These are phyloP conservation scores for Ommatoiulus sabulosus DNA, from an alignment of 2,888 invertebrate species.

Conservation along the genomic window DNA sequence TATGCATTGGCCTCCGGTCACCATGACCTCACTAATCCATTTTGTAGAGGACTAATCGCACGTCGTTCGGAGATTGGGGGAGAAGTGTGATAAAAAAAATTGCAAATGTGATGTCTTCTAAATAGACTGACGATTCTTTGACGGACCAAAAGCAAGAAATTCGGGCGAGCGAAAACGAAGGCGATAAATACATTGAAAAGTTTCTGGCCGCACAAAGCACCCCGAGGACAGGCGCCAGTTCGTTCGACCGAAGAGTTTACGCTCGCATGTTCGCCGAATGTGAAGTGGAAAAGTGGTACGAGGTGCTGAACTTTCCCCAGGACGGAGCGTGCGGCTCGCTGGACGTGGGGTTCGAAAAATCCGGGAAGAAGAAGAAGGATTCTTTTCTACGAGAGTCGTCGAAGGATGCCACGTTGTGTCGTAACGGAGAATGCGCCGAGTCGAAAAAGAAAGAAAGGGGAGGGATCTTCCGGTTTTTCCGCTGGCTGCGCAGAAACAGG, in stretches of 20 bases:
- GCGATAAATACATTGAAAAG: conserved; percentile 46
- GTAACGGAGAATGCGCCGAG: not conserved
- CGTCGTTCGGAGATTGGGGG: not conserved
- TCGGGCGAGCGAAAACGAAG: conserved; percentile 20
- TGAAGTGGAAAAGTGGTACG: conserved; percentile 58
- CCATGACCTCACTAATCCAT: not conserved
- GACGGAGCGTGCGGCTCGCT: not conserved
- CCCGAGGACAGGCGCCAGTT: conserved; percentile 31
- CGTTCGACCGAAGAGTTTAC: conserved; percentile 56
- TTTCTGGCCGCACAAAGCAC: conserved; percentile 48
- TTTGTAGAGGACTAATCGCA: conserved; percentile 26
- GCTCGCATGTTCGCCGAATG: conserved; percentile 59
- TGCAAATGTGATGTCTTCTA: conserved; percentile 9
- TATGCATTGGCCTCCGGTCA: not conserved
- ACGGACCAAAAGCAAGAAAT: not conserved
- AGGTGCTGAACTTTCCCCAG: conserved; percentile 48
- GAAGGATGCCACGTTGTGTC: not conserved
- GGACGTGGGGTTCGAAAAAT: conserved; percentile 8
- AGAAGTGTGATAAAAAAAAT: not conserved
- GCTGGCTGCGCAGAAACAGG: conserved; percentile 59
- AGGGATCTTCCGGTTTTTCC: conserved; percentile 59
- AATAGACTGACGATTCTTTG: conserved; percentile 3
- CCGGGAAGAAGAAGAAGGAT: conserved; percentile 3
- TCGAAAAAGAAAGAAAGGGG: conserved; percentile 57
- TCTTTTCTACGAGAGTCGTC: not conserved